phyloP scores from a whole-genome alignment of 2,797 vertebrate species.

The Carduelis carduelis region DNA sequence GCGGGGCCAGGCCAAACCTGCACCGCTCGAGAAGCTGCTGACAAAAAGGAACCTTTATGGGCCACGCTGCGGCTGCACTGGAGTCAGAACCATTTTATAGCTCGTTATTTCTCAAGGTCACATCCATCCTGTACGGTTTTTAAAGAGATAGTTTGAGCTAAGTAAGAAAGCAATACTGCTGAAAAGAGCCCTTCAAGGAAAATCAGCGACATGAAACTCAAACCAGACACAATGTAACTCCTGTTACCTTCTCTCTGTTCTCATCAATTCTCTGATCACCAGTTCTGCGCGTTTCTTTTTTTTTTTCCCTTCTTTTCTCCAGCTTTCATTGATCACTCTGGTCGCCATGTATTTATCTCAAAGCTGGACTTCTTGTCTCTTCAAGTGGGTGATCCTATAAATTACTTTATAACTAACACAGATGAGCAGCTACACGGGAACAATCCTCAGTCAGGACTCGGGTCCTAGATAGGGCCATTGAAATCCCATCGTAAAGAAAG shows the following conservation, averaged over 20 bases:
- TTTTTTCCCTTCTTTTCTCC: neutral
- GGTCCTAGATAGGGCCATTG: neutral
- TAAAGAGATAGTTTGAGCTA: neutral
- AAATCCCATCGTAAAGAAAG: neutral
- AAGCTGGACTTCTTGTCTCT: neutral
- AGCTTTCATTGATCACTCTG: neutral
- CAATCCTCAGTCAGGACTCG: neutral
- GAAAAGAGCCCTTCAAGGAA: neutral
- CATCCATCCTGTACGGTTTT: neutral
- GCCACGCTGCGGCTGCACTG: neutral
- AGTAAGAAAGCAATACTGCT: neutral
- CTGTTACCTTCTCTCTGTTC: neutral
- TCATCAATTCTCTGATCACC: neutral
- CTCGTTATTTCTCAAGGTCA: conserved; percentile 63
- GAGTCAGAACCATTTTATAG: conserved; percentile 15
- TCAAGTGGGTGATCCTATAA: neutral
- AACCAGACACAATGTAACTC: neutral
- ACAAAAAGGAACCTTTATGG: conserved; percentile 32
- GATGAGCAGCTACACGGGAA: neutral
- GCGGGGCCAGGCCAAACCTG: conserved; percentile 42
- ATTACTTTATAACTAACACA: neutral
- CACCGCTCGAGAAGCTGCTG: conserved; percentile 56
- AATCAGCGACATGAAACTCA: neutral
- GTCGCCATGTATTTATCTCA: neutral
- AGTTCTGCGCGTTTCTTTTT: neutral